These are phyloP conservation scores for Bovichtus diacanthus DNA, from an alignment of 2,797 vertebrate species.

Conservation along the genomic window DNA sequence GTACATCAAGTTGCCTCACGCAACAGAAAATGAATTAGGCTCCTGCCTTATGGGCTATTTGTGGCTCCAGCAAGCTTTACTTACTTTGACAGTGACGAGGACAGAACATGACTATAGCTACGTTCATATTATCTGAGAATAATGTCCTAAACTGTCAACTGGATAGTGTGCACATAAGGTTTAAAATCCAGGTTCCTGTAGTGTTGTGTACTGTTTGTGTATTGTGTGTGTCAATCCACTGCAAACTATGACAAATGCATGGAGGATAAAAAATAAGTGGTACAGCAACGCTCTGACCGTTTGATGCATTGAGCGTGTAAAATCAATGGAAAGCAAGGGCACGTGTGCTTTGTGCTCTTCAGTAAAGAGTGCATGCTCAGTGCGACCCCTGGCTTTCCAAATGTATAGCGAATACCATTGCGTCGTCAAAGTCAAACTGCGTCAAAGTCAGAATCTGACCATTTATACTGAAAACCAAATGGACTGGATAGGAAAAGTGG, in stretches of 20 bases:
- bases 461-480: background rate
- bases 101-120: conserved; percentile 62
- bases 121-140: conserved; percentile 72
- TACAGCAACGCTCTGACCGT: background rate
- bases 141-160: conserved; percentile 49
- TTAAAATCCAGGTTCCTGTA: conserved; percentile 22
- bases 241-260: conserved; percentile 45
- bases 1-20: conserved; percentile 61
- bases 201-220: conserved; percentile 3
- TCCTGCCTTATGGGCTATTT: conserved; percentile 68
- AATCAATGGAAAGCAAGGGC: conserved; percentile 38
- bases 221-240: conserved; percentile 20
- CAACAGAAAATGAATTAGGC: conserved; percentile 64
- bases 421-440: conserved; percentile 1
- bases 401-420: background rate
- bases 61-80: conserved; percentile 54
- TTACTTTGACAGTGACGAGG: conserved; percentile 69
- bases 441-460: background rate
- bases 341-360: conserved; percentile 20
- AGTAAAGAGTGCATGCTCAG: conserved; percentile 12
- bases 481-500: background rate
- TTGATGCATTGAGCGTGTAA: conserved; percentile 35
- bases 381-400: background rate
- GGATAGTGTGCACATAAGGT: conserved; percentile 12
- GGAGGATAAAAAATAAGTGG: conserved; percentile 39